Evolutionary conservation across 2,113 vertebrate species (phyloP).

Genomic region (Dicentrarchus labrax): DNA sequence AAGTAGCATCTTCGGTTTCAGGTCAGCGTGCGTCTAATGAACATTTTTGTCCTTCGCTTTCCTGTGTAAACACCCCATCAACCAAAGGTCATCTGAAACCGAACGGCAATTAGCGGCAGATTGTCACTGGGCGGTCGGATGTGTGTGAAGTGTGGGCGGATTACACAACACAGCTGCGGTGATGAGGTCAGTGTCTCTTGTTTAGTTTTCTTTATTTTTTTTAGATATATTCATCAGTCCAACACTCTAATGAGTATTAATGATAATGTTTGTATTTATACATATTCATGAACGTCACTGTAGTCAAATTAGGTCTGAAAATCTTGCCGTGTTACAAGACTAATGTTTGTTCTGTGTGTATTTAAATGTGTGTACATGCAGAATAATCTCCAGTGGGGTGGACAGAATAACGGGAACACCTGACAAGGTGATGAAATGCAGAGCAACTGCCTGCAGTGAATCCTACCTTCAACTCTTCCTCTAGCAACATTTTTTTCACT

Average conservation of each 20-base stretch:
- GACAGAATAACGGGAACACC: not conserved
- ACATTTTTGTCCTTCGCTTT: not conserved
- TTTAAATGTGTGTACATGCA: not conserved
- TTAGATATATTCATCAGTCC: conserved; percentile 1
- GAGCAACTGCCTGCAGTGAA: not conserved
- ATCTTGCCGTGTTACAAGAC: too few relatives aligned
- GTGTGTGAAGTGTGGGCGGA: not conserved
- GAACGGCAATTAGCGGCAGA: conserved; percentile 3
- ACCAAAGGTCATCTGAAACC: conserved; percentile 37
- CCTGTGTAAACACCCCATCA: conserved; percentile 22
- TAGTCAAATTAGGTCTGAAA: not conserved
- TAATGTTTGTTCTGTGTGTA: not conserved
- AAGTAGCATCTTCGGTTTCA: not conserved
- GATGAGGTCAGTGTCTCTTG: conserved; percentile 4
- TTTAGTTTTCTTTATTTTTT: not conserved
- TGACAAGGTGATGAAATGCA: not conserved
- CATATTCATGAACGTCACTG: not conserved
- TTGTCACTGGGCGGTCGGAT: not conserved
- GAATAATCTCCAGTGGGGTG: not conserved
- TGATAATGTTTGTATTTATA: not conserved
- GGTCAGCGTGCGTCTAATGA: not conserved
- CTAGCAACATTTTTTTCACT: too few relatives aligned
- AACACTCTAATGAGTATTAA: conserved; percentile 10
- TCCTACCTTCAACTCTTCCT: too few relatives aligned
- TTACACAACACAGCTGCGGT: not conserved